phyloP scores from a whole-genome alignment of 2,113 vertebrate species.

The Pedetes capensis region DNA sequence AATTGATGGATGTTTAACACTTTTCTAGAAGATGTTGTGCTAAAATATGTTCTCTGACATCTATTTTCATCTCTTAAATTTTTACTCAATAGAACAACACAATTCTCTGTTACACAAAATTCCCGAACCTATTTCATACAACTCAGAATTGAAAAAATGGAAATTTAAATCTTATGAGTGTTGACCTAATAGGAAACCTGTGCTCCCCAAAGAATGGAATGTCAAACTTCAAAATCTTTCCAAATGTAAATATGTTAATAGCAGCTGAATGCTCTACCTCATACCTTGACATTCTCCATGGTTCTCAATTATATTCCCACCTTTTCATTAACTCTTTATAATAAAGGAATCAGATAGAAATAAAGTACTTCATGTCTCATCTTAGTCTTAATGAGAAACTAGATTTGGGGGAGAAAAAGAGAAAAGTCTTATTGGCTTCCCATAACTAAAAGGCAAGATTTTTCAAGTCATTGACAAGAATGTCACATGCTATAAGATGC shows the following conservation, averaged over 20 bases:
- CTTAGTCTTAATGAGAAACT: slow-evolving; percentile 44
- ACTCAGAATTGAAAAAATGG: slow-evolving; percentile 14
- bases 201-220: slow-evolving; percentile 44
- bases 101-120: not conserved
- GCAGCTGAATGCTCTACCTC: slow-evolving; percentile 26
- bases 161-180: not conserved
- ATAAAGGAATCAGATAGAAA: slow-evolving; percentile 61
- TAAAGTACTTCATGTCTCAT: slow-evolving; percentile 1
- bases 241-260: slow-evolving; percentile 29
- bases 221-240: not conserved
- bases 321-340: slow-evolving; percentile 49
- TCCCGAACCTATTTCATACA: not conserved
- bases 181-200: not conserved
- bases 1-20: not conserved
- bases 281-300: not conserved
- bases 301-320: slow-evolving; percentile 51
- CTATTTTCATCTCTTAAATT: not conserved
- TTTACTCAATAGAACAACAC: not conserved
- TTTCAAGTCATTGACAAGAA: not conserved
- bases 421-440: not conserved
- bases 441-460: not conserved
- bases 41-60: not conserved
- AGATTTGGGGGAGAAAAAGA: slow-evolving; percentile 34
- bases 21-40: not conserved
- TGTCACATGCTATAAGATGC: not conserved